A percentile compares a stretch with the other conserved stretches of the same genome.
Conservation (phyloP, 23 tunicate species). For the Halocynthia roretzi region DNA sequence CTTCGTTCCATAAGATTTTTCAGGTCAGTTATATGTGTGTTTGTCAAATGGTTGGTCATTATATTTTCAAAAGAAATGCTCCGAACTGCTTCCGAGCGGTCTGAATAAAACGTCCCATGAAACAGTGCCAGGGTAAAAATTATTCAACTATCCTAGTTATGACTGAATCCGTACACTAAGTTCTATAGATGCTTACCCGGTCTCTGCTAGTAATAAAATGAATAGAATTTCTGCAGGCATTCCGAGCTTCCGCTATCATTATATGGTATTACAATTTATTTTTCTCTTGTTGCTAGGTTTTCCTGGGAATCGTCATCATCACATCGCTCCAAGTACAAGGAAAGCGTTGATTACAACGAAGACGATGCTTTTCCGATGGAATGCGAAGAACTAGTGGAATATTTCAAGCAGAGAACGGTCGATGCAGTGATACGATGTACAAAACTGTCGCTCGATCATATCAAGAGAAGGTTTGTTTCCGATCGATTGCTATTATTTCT, state of each 20-base stretch:
- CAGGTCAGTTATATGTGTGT: no score
- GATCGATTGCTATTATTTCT: background rate
- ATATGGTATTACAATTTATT: background rate
- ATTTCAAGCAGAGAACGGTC: constrained; percentile 79
- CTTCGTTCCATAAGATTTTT: background rate
- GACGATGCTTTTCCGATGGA: constrained; percentile 69
- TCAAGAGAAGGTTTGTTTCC: constrained; percentile 64
- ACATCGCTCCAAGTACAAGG: constrained; percentile 46
- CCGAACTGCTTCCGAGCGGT: no score
- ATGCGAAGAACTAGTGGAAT: constrained; percentile 86
- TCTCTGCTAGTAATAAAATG: no score
- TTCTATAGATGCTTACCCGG: no score
- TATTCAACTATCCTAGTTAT: no score
- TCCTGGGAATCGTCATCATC: constrained; percentile 39
- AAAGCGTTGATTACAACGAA: constrained; percentile 60
- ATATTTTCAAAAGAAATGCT: no score
- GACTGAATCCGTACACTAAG: no score
- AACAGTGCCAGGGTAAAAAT: no score
- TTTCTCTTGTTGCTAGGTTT: constrained; percentile 19
- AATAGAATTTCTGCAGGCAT: no score
- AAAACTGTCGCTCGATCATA: constrained; percentile 71
- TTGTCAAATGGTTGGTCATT: no score
- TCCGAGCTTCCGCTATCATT: no score
- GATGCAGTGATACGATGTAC: constrained; percentile 93
- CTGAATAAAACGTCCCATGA: no score